These are phyloP conservation scores for Pseudomyrmex cubaensis DNA, from an alignment of 1,140 invertebrate species.

Conservation along the genomic window DNA sequence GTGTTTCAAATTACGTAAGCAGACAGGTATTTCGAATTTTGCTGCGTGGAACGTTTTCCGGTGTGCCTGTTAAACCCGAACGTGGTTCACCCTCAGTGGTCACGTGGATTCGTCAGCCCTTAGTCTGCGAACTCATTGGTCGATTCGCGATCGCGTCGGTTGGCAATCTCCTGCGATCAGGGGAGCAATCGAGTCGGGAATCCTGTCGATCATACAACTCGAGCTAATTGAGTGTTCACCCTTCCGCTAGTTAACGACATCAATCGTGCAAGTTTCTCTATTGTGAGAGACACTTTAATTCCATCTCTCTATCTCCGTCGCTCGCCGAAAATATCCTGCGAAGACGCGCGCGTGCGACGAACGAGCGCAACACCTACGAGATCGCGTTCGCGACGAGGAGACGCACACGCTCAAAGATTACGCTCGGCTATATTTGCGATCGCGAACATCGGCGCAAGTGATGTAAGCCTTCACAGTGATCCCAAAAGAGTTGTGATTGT, in stretches of 20 bases:
- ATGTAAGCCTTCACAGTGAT: slow-evolving; percentile 72
- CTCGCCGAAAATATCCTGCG: slow-evolving; percentile 31
- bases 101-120: too few species aligned
- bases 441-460: slow-evolving; percentile 54
- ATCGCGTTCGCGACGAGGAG: neutral
- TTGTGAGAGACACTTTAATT: neutral
- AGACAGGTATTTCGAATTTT: too few species aligned
- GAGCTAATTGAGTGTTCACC: too few species aligned
- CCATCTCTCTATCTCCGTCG: slow-evolving; percentile 1
- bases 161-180: too few species aligned
- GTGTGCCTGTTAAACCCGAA: too few species aligned
- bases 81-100: too few species aligned
- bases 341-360: neutral
- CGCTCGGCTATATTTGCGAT: slow-evolving; percentile 65
- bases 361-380: neutral
- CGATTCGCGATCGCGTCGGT: too few species aligned
- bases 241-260: neutral
- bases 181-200: too few species aligned
- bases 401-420: slow-evolving; percentile 19
- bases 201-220: too few species aligned
- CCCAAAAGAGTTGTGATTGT: slow-evolving; percentile 64
- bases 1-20: too few species aligned
- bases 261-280: neutral
- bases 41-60: too few species aligned
- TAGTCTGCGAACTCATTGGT: too few species aligned